phyloP scores from a whole-genome alignment of 2,888 invertebrate genomes.

The Himalopsyche tibetana region DNA sequence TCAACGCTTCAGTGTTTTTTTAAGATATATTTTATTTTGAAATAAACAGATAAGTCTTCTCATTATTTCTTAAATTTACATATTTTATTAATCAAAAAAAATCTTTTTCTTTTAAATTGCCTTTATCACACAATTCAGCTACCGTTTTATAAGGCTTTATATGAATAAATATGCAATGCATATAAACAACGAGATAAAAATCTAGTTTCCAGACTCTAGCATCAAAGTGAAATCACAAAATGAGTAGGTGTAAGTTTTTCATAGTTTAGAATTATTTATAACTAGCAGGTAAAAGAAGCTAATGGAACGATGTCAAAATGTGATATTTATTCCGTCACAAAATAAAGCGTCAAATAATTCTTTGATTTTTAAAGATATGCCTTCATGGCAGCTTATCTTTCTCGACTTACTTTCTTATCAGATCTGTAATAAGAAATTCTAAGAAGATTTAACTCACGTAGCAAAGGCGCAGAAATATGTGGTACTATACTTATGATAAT shows the following conservation, averaged over 20 bases:
- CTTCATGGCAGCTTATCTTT: neutral
- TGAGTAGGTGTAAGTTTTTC: neutral
- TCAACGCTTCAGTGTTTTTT: neutral
- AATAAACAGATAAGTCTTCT: conserved; percentile 24
- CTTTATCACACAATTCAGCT: conserved; percentile 1
- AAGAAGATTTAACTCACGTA: too few relatives aligned
- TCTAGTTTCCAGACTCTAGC: neutral
- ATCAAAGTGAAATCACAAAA: conserved; percentile 6
- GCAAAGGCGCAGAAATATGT: too few relatives aligned
- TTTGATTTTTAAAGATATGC: neutral
- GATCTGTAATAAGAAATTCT: neutral
- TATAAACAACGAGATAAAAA: conserved; percentile 11
- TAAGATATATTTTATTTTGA: conserved; percentile 19
- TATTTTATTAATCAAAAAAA: conserved; percentile 17
- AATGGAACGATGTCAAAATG: conserved; percentile 12
- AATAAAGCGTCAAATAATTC: neutral
- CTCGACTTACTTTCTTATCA: neutral
- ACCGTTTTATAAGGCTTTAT: conserved; percentile 14
- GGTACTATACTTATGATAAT: too few relatives aligned
- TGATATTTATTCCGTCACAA: conserved; percentile 1
- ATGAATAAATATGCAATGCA: conserved; percentile 25
- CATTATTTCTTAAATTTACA: neutral
- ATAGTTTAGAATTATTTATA: conserved; percentile 9
- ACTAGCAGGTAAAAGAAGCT: neutral
- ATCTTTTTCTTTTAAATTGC: neutral